Conservation (phyloP, 2,888 invertebrate genomes). For the Meandrusa payeni region DNA sequence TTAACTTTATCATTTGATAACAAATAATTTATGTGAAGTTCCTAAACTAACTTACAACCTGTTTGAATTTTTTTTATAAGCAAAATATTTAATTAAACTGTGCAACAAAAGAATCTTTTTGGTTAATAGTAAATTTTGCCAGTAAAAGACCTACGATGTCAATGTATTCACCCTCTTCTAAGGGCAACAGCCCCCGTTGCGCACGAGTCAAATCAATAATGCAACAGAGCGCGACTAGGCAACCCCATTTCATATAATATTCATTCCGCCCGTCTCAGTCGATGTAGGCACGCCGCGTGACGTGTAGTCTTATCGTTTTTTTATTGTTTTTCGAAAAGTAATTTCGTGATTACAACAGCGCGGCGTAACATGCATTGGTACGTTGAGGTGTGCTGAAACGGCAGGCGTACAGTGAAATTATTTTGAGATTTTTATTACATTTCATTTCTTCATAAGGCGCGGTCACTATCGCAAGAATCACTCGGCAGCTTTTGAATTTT, state of each 20-base stretch:
- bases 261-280: slow-evolving; percentile 36
- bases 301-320: slow-evolving; percentile 61
- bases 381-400: slow-evolving; percentile 43
- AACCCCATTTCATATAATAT: slow-evolving; percentile 40
- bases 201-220: slow-evolving; percentile 71
- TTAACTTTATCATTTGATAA: too few relatives aligned
- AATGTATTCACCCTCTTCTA: slow-evolving; percentile 25
- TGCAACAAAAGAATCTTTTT: slow-evolving; percentile 35
- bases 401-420: slow-evolving; percentile 40
- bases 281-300: slow-evolving; percentile 40
- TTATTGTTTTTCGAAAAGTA: slow-evolving; percentile 75
- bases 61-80: too few relatives aligned
- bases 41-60: background rate
- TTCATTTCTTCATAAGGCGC: slow-evolving; percentile 43
- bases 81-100: too few relatives aligned
- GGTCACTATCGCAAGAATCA: slow-evolving; percentile 24
- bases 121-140: slow-evolving; percentile 36
- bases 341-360: slow-evolving; percentile 59
- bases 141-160: slow-evolving; percentile 39
- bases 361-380: slow-evolving; percentile 72
- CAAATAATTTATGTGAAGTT: too few relatives aligned
- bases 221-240: slow-evolving; percentile 40
- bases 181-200: slow-evolving; percentile 57
- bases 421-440: slow-evolving; percentile 54
- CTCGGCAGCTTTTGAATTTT: background rate